These are phyloP conservation scores for Drosophila guanche DNA, from an alignment of 1,140 invertebrate species.

Conservation along the genomic window DNA sequence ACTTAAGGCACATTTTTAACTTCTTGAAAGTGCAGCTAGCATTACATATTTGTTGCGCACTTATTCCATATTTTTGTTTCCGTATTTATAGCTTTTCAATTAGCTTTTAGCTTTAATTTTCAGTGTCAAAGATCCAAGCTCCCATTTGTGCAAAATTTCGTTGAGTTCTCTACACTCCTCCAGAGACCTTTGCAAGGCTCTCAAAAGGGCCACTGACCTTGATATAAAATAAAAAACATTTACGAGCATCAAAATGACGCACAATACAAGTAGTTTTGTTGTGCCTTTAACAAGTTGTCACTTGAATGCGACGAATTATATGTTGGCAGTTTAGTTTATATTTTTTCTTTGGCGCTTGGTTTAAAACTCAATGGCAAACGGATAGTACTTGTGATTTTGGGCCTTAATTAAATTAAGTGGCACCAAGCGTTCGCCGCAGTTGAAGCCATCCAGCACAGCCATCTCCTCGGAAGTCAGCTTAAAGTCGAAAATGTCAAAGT, in stretches of 20 bases:
- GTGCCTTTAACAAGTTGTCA: constrained; percentile 10
- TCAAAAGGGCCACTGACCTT: constrained; percentile 22
- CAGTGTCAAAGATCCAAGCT: constrained; percentile 22
- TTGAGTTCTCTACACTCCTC: constrained; percentile 2
- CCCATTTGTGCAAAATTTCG: constrained; percentile 1
- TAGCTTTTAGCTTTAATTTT: constrained; percentile 11
- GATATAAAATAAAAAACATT: too few relatives aligned
- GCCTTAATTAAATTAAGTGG: constrained; percentile 79
- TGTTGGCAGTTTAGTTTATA: background rate
- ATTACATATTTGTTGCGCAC: too few relatives aligned
- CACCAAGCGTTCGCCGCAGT: constrained; percentile 86
- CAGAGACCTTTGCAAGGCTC: background rate
- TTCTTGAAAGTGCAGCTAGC: too few relatives aligned
- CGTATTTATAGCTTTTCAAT: too few relatives aligned
- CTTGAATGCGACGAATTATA: constrained; percentile 3
- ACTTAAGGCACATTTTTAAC: too few relatives aligned
- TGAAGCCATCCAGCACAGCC: constrained; percentile 85
- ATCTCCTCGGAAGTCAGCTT: constrained; percentile 87
- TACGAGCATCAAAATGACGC: background rate
- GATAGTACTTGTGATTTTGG: constrained; percentile 86
- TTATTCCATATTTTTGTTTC: too few relatives aligned
- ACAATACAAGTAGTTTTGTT: too few relatives aligned
- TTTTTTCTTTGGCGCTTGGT: background rate
- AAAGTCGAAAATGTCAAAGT: constrained; percentile 91
- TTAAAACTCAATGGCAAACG: constrained; percentile 86